Percentiles rank a stretch among this genome's conserved stretches.
phyloP scores from a whole-genome alignment of 2,888 invertebrate genomes.

The Pollenia angustigena region DNA sequence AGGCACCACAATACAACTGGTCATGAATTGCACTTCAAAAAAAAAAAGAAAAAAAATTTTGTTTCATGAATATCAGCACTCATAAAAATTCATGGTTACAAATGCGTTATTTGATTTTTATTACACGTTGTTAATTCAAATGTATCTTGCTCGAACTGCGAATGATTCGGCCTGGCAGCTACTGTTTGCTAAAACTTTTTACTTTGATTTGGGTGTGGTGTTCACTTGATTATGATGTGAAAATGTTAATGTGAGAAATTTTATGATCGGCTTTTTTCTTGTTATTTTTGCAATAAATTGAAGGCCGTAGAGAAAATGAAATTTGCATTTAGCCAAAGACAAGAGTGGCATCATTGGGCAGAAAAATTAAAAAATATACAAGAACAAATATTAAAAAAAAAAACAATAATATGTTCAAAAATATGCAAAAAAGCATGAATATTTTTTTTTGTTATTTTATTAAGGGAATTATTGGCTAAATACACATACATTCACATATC shows the following conservation, averaged over 20 bases:
- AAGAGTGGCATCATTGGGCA: neutral
- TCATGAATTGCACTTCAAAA: conserved; percentile 39
- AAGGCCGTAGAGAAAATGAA: conserved; percentile 15
- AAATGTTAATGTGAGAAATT: conserved; percentile 26
- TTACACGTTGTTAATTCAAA: conserved; percentile 45
- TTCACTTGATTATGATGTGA: conserved; percentile 36
- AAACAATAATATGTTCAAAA: too few species aligned
- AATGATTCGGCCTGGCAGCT: neutral
- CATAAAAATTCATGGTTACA: conserved; percentile 47
- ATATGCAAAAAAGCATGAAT: too few species aligned
- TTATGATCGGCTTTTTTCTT: neutral
- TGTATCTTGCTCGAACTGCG: neutral
- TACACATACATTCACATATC: too few species aligned
- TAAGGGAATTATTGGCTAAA: too few species aligned
- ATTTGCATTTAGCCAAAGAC: neutral
- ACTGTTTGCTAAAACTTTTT: neutral
- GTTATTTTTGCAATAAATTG: neutral
- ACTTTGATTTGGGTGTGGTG: conserved; percentile 29
- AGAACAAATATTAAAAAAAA: neutral
- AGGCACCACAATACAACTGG: conserved; percentile 1
- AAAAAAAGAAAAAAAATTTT: neutral
- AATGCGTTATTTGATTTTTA: conserved; percentile 59
- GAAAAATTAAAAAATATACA: neutral
- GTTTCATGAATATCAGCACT: conserved; percentile 14
- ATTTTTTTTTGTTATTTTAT: too few species aligned